Percentiles rank a stretch among this genome's conserved stretches.
These are phyloP conservation scores for Calameuta idolon DNA, from an alignment of 2,888 invertebrate species.

Conservation along the genomic window DNA sequence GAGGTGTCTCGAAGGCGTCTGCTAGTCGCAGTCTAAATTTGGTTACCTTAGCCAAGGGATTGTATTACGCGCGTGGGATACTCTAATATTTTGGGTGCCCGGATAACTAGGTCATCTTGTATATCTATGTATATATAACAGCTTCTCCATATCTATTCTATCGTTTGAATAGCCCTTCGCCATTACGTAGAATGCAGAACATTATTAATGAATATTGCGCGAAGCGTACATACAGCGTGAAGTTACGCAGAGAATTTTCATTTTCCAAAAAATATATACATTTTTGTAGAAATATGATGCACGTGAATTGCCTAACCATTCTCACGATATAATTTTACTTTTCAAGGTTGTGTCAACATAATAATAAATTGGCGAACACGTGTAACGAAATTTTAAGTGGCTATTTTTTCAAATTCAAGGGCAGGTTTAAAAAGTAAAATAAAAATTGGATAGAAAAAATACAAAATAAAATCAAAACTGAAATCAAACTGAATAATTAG, in stretches of 20 bases:
- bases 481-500: background rate
- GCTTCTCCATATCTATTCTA: background rate
- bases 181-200: background rate
- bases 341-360: background rate
- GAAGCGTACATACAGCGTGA: background rate
- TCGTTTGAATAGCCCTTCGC: constrained; percentile 15
- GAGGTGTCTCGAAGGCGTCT: constrained; percentile 62
- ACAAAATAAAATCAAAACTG: background rate
- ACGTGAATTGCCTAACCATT: background rate
- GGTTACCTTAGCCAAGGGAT: constrained; percentile 62
- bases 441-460: background rate
- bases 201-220: background rate
- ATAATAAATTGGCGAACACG: background rate
- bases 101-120: constrained; percentile 47
- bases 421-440: background rate
- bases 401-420: background rate
- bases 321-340: background rate
- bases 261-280: background rate
- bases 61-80: constrained; percentile 64
- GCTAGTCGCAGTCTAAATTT: constrained; percentile 64
- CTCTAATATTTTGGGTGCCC: constrained; percentile 48
- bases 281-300: background rate
- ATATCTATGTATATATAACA: constrained; percentile 35
- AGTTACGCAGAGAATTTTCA: background rate
- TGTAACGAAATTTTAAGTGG: background rate